These are phyloP conservation scores for Trogon melanurus DNA, from an alignment of 2,113 vertebrate genomes.

Conservation along the genomic window DNA sequence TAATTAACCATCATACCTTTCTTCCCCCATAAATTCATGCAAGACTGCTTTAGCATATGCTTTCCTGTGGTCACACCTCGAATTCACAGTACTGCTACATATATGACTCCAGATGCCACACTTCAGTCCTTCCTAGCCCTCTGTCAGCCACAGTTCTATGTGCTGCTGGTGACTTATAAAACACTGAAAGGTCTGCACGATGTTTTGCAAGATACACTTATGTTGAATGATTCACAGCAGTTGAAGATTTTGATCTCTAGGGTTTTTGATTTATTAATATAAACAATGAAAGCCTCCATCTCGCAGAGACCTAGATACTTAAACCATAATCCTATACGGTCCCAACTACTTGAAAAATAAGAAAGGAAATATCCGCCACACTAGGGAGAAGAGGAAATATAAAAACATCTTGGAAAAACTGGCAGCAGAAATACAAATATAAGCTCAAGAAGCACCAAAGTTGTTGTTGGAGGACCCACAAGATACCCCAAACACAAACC, in stretches of 20 bases:
- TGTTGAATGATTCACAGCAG: background rate
- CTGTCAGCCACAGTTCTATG: background rate
- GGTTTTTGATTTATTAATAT: background rate
- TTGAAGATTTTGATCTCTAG: background rate
- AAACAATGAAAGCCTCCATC: background rate
- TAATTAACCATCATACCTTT: background rate
- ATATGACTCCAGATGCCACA: background rate
- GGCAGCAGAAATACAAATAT: background rate
- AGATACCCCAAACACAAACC: background rate
- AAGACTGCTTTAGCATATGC: background rate
- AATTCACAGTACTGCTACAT: background rate
- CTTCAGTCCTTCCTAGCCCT: background rate
- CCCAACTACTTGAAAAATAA: background rate
- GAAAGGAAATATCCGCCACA: background rate
- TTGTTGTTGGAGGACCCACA: background rate
- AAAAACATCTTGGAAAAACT: background rate
- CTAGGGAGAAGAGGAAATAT: background rate
- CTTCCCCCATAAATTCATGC: background rate
- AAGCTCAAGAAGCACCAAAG: background rate
- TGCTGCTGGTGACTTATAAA: background rate
- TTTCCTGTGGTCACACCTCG: background rate
- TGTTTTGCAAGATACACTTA: background rate
- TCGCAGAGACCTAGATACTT: background rate
- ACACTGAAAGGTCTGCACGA: background rate
- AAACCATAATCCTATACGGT: background rate